A percentile compares a stretch with the other conserved stretches of the same genome.
Evolutionary conservation across 1,140 invertebrate species (phyloP).

Genomic region (Pseudomyrmex pallidus): DNA sequence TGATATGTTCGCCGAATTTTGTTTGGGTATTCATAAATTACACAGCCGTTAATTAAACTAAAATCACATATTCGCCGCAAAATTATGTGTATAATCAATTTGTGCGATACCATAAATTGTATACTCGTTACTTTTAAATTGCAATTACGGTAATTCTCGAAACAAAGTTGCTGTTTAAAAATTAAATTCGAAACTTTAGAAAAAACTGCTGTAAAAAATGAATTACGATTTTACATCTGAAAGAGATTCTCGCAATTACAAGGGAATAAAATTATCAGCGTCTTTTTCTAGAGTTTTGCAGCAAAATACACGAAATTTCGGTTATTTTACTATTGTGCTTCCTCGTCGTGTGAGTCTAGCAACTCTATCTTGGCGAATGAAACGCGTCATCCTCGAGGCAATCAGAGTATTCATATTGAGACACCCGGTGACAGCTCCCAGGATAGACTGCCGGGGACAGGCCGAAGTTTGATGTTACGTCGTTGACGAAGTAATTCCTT

Average conservation of each 20-base stretch:
- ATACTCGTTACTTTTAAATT: no score
- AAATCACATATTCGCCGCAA: not conserved
- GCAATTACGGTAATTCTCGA: not conserved
- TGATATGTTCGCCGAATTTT: not conserved
- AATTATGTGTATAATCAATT: no score
- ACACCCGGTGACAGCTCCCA: not conserved
- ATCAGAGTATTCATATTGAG: conserved; percentile 52
- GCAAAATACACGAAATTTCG: not conserved
- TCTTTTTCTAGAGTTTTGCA: not conserved
- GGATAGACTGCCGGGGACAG: not conserved
- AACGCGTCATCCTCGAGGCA: conserved; percentile 29
- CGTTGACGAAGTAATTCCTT: conserved; percentile 59
- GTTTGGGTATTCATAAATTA: conserved; percentile 16
- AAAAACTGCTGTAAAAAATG: no score
- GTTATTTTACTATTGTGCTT: not conserved
- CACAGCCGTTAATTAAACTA: not conserved
- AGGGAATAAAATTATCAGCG: not conserved
- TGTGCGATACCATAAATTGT: no score
- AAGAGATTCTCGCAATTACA: not conserved
- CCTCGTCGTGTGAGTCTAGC: conserved; percentile 1
- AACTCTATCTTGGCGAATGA: conserved; percentile 29
- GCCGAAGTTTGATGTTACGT: conserved; percentile 55
- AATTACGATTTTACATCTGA: no score
- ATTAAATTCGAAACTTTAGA: no score
- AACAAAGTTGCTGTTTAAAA: no score